Base-by-base conservation (phyloP, 2,113 vertebrate species). In the Orthonyx spaldingii region DNA sequence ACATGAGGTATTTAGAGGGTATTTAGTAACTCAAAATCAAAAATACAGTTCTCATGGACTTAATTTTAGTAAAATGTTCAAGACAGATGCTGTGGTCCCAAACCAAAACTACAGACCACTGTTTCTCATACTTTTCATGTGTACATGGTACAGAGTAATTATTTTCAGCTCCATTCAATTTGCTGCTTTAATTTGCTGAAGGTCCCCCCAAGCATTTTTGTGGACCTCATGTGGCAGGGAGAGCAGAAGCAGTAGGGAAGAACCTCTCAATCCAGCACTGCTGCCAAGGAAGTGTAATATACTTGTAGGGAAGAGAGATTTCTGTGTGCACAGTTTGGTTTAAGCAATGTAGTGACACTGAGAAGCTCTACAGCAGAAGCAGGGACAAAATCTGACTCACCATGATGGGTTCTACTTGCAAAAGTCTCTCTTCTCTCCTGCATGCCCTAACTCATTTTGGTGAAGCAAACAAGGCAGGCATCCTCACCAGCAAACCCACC, bases 401-500 rank as follows among this genome's bases (percentile, higher is more conserved):
- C 96, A 97, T 96, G 83, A 64, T 90, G 86, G 61, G 39, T 49
- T 96, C 88, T 88, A 44, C 56, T 93, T 84, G 79, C 55, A 86
- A 44, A 80, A 77, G 63, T 44, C 44, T 84, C 60, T 47, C 11
- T 68, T 81, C 75, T 88, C 24, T 93, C 56, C 76, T 60, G 53
- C 90, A 86, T 84, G 55, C 70, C 47, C 79, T 94, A 96, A 70
- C 60, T 95, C 92, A 95, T 95, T 76, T 76, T 86, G 75, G 55
- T 88, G 87, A 93, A 14, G 68, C 11, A 59, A 87, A 90, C 0
- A 9, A 74, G 47, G 64, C 47, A 86, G 87, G 68, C 35, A 78
- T 42, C 49, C 77, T 84, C 53, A 35, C 4, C 47, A 69, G 61
- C 46, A 88, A 93, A 47, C 33, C 39, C n/a, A 52, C 83, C 77